These are phyloP conservation scores for Leptopterna dolabrata DNA, from an alignment of 2,888 invertebrate species.

Conservation along the genomic window DNA sequence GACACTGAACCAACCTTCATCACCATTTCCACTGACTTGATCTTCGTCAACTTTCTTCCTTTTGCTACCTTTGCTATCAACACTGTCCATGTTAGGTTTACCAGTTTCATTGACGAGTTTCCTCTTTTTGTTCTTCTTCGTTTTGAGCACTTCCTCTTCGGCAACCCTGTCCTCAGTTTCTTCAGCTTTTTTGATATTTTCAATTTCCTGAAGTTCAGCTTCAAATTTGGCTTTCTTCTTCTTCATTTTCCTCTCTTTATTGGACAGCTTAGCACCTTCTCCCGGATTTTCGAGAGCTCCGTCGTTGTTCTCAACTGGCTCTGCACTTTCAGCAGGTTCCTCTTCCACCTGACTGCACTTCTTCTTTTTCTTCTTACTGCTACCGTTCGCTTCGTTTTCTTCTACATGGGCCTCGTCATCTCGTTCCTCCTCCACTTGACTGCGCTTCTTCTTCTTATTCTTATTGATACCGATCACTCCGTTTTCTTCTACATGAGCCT, in stretches of 20 bases:
- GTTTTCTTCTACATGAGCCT: background rate
- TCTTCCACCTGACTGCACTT: background rate
- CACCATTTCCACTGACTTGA: background rate
- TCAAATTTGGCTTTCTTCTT: slow-evolving; percentile 56
- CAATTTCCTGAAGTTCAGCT: slow-evolving; percentile 51
- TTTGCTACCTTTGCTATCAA: background rate
- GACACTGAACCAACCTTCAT: background rate
- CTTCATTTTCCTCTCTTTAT: slow-evolving; percentile 55
- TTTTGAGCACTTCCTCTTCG: slow-evolving; percentile 21
- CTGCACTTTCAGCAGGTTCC: background rate
- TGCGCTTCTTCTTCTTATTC: background rate
- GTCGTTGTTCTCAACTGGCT: background rate
- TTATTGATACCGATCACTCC: background rate
- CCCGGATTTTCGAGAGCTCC: background rate
- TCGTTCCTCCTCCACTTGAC: background rate
- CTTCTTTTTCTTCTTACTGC: background rate
- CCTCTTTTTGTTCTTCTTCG: slow-evolving; percentile 33
- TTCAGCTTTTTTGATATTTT: slow-evolving; percentile 24
- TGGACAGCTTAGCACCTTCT: slow-evolving; percentile 36
- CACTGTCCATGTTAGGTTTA: background rate
- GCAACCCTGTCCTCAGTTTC: background rate
- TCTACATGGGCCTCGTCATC: background rate
- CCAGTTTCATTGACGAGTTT: background rate
- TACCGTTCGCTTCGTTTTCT: background rate
- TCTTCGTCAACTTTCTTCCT: background rate